Percentiles rank a stretch among this genome's conserved stretches.
phyloP scores from a whole-genome alignment of 2,888 invertebrate genomes.

The Gastrophysa polygoni region DNA sequence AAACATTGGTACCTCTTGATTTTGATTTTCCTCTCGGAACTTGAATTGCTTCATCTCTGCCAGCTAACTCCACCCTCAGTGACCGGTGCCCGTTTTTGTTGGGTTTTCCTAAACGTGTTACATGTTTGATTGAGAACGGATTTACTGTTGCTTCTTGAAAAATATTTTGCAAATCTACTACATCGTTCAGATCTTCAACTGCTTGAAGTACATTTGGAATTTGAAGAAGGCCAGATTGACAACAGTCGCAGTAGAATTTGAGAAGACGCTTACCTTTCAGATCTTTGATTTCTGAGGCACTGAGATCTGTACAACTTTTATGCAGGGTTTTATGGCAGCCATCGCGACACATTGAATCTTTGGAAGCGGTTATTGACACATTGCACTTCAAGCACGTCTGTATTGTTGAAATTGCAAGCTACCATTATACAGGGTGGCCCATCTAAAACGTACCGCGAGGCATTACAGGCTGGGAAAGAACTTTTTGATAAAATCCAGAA shows the following conservation, averaged over 20 bases:
- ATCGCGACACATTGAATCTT: not conserved
- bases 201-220: not conserved
- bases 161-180: too few relatives aligned
- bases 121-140: not conserved
- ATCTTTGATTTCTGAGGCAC: conserved; percentile 2
- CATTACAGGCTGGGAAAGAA: too few relatives aligned
- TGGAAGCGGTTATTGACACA: too few relatives aligned
- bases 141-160: not conserved
- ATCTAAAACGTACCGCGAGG: too few relatives aligned
- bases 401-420: too few relatives aligned
- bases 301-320: not conserved
- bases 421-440: too few relatives aligned
- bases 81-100: conserved; percentile 1
- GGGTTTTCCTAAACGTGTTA: not conserved
- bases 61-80: not conserved
- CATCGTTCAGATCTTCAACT: too few relatives aligned
- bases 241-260: conserved; percentile 5
- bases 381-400: too few relatives aligned
- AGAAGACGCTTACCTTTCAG: conserved; percentile 9
- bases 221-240: not conserved
- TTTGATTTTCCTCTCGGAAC: not conserved
- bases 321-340: conserved; percentile 1
- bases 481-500: too few relatives aligned
- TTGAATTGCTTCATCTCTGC: conserved; percentile 1
- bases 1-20: conserved; percentile 3